Percentiles rank a stretch among this genome's conserved stretches.
Conservation (phyloP, 1,140 invertebrate genomes). For the Zaprionus kolodkinae region DNA sequence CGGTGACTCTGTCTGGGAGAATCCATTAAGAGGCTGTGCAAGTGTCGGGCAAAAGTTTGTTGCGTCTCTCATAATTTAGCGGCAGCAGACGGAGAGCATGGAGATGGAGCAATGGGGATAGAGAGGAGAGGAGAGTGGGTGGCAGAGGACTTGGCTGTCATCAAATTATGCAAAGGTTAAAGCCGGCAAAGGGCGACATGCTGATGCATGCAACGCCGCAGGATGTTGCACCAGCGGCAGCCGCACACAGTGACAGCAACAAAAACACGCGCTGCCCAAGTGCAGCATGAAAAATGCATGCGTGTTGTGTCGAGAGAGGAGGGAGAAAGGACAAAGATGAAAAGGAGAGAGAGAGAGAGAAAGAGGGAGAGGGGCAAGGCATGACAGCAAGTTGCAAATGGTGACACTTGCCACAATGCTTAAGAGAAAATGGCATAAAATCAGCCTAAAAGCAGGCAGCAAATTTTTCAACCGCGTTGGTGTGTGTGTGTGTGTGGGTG, state of each 20-base stretch:
- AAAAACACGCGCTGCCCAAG: constrained; percentile 8
- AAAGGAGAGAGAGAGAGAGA: too few relatives aligned
- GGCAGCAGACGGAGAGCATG: neutral
- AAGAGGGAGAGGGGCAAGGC: neutral
- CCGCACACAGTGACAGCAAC: constrained; percentile 9
- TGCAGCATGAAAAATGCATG: constrained; percentile 46
- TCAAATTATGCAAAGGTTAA: constrained; percentile 69
- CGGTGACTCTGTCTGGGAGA: neutral
- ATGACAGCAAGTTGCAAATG: constrained; percentile 40
- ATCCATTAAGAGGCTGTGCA: constrained; percentile 23
- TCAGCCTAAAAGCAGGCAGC: constrained; percentile 57
- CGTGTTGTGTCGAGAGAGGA: neutral
- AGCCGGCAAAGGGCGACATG: constrained; percentile 49
- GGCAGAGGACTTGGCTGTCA: constrained; percentile 19
- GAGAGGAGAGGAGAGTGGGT: neutral
- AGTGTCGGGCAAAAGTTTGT: constrained; percentile 27
- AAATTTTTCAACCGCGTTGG: constrained; percentile 41
- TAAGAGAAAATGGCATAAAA: constrained; percentile 57
- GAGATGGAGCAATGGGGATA: neutral
- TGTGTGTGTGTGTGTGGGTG: constrained; percentile 12
- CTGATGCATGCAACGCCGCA: constrained; percentile 24
- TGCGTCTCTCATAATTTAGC: constrained; percentile 34
- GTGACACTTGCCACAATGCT: constrained; percentile 42
- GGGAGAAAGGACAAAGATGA: neutral
- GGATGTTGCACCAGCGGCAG: constrained; percentile 7